Conservation (phyloP, 2,113 vertebrate genomes). For the Paratilapia polleni region DNA sequence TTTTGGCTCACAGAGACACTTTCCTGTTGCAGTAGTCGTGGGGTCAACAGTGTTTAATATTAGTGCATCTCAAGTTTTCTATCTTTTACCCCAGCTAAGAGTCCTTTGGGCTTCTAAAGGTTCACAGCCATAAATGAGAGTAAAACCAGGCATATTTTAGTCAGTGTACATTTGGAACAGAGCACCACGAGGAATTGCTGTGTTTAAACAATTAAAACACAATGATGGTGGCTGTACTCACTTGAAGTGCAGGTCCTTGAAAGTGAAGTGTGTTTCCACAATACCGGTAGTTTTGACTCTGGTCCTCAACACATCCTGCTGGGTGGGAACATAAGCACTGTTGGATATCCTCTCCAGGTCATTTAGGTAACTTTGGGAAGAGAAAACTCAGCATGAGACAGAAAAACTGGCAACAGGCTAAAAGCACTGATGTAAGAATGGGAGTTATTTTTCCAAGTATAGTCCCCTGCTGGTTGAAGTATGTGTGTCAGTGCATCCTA, state of each 20-base stretch:
- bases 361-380: conserved; percentile 89
- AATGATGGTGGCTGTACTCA: conserved; percentile 74
- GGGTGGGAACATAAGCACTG: conserved; percentile 92
- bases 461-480: neutral
- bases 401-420: neutral
- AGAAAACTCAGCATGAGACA: neutral
- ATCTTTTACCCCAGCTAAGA: neutral
- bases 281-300: conserved; percentile 99
- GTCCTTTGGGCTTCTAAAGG: neutral
- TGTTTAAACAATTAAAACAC: neutral
- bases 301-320: conserved; percentile 97
- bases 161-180: neutral
- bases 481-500: conserved; percentile 21
- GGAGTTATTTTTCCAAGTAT: neutral
- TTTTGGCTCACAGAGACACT: neutral
- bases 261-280: conserved; percentile 99
- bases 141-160: neutral
- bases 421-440: neutral
- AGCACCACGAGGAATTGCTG: neutral
- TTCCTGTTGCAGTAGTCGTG: neutral
- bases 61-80: neutral
- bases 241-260: conserved; percentile 99
- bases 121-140: neutral
- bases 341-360: conserved; percentile 97
- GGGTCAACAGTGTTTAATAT: neutral